A percentile compares a stretch with the other conserved stretches of the same genome.
These are phyloP conservation scores for Hydrotaea diabolus DNA, from an alignment of 2,888 invertebrate genomes.

Conservation along the genomic window DNA sequence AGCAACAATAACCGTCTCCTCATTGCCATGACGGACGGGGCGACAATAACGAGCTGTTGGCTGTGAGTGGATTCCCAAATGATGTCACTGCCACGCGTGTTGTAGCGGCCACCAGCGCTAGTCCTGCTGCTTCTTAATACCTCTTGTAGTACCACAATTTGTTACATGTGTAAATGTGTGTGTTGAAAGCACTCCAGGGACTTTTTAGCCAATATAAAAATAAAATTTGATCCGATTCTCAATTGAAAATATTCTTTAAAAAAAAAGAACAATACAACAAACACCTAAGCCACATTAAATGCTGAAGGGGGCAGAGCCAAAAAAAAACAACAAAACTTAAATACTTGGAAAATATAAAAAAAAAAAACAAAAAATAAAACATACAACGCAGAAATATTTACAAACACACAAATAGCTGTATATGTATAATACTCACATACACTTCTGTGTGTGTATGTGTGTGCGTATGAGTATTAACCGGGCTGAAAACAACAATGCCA, in stretches of 20 bases:
- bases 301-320: conserved; percentile 65
- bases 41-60: conserved; percentile 55
- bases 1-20: conserved; percentile 23
- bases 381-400: conserved; percentile 2
- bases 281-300: conserved; percentile 73
- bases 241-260: conserved; percentile 78
- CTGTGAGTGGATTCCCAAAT: background rate
- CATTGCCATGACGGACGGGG: background rate
- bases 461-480: conserved; percentile 30
- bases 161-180: conserved; percentile 79
- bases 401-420: background rate
- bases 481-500: conserved; percentile 19
- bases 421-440: no score
- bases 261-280: conserved; percentile 74
- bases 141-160: no score
- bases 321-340: conserved; percentile 67
- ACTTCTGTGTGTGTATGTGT: conserved; percentile 40
- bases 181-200: conserved; percentile 79
- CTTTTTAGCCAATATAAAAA: conserved; percentile 79
- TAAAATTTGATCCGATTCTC: conserved; percentile 78
- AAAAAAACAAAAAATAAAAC: conserved; percentile 37
- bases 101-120: background rate
- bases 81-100: background rate
- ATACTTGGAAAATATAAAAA: conserved; percentile 25
- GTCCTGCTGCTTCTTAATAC: no score